Percentiles rank a stretch among this genome's conserved stretches.
phyloP scores from a whole-genome alignment of 2,888 invertebrate species.

The Orthonychiurus folsomi region DNA sequence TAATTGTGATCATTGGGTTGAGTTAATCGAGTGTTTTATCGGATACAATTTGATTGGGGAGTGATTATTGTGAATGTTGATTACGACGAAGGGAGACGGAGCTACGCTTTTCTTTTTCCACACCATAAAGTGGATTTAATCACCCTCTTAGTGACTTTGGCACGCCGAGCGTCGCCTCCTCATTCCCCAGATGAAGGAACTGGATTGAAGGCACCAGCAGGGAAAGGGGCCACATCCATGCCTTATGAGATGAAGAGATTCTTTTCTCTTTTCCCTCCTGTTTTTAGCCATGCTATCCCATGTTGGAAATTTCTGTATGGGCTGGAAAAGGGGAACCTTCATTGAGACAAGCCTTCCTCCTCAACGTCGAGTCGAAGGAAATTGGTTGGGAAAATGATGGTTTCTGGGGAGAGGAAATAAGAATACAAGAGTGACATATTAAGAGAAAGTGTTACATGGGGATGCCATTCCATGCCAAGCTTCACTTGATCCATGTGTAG shows the following conservation, averaged over 20 bases:
- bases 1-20: slow-evolving; percentile 14
- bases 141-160: slow-evolving; percentile 20
- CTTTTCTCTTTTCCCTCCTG: no score
- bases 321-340: no score
- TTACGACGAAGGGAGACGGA: background rate
- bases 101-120: slow-evolving; percentile 20
- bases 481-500: background rate
- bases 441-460: background rate
- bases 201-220: background rate
- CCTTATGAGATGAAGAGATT: background rate
- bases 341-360: no score
- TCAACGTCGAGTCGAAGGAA: background rate
- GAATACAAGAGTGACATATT: background rate
- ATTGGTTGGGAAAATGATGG: slow-evolving; percentile 1
- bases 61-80: slow-evolving; percentile 24
- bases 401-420: background rate
- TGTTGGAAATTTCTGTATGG: background rate
- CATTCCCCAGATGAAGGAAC: background rate
- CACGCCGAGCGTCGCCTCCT: background rate
- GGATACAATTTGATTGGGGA: slow-evolving; percentile 22
- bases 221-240: background rate
- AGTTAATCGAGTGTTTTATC: slow-evolving; percentile 26
- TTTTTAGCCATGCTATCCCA: no score
- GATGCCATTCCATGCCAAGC: no score
- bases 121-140: slow-evolving; percentile 23